Conservation (phyloP, 2,888 invertebrate species). For the Eupithecia exiguata region DNA sequence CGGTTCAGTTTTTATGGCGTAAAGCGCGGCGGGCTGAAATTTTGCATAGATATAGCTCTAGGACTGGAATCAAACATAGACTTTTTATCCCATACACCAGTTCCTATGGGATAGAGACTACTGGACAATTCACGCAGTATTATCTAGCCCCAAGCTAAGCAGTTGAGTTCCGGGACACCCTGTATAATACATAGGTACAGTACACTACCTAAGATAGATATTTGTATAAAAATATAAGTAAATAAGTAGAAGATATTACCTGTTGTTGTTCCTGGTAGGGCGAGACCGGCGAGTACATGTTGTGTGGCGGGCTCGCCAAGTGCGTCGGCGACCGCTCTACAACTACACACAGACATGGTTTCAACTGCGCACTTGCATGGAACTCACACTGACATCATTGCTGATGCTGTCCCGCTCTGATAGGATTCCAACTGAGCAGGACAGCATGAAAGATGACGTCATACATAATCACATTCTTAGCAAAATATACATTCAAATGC, state of each 20-base stretch:
- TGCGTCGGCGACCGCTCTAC: slow-evolving; percentile 62
- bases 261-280: slow-evolving; percentile 22
- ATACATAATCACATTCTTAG: neutral
- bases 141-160: too few relatives aligned
- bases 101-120: too few relatives aligned
- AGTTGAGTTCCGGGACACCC: too few relatives aligned
- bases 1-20: too few relatives aligned
- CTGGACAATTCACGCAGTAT: too few relatives aligned
- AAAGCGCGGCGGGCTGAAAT: too few relatives aligned
- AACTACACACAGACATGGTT: slow-evolving; percentile 31
- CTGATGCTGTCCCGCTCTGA: neutral
- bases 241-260: neutral
- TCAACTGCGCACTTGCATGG: neutral
- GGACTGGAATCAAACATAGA: too few relatives aligned
- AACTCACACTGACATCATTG: neutral
- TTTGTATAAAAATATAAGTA: neutral
- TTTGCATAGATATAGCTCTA: too few relatives aligned
- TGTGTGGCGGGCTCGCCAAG: slow-evolving; percentile 52
- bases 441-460: neutral
- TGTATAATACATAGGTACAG: too few relatives aligned
- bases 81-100: too few relatives aligned
- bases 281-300: slow-evolving; percentile 52
- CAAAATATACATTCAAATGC: neutral
- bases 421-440: neutral
- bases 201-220: neutral